phyloP scores from a whole-genome alignment of 2,113 vertebrate genomes.

The Rhabdornis inornatus region DNA sequence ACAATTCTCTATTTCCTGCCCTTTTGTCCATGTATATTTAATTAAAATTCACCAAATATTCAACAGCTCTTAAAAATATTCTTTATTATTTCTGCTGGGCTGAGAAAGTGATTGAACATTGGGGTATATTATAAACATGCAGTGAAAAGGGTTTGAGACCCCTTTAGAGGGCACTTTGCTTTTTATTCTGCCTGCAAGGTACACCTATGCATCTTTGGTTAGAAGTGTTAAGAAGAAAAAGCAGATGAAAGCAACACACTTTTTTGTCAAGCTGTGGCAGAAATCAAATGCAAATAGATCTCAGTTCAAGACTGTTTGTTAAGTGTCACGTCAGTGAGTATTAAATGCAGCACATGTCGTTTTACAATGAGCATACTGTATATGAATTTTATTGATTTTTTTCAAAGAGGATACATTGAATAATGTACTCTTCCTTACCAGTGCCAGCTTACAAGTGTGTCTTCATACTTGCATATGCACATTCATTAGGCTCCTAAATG shows the following conservation, averaged over 20 bases:
- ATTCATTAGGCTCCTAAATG: constrained; percentile 51
- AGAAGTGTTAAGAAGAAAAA: constrained; percentile 60
- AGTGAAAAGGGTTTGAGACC: constrained; percentile 13
- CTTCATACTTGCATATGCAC: constrained; percentile 30
- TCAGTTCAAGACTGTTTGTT: constrained; percentile 74
- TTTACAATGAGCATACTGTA: constrained; percentile 66
- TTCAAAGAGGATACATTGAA: constrained; percentile 62
- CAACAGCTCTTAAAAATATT: not conserved
- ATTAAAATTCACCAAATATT: constrained; percentile 19
- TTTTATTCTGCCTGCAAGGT: constrained; percentile 53
- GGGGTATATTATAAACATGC: not conserved
- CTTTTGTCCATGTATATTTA: not conserved
- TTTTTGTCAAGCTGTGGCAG: constrained; percentile 68
- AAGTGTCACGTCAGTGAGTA: constrained; percentile 66
- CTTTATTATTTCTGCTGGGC: not conserved
- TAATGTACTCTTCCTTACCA: constrained; percentile 50
- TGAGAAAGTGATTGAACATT: constrained; percentile 8
- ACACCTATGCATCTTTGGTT: constrained; percentile 49
- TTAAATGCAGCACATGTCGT: constrained; percentile 66
- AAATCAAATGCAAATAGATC: constrained; percentile 74
- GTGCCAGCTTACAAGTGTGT: constrained; percentile 34
- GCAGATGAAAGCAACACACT: constrained; percentile 65
- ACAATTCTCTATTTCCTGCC: not conserved
- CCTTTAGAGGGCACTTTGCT: constrained; percentile 34
- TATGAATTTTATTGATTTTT: constrained; percentile 72